Evolutionary conservation across 2,888 invertebrate genomes (phyloP), one percentile per base, ranked within the genome.

Genomic region (Lepas anatifera): DNA sequence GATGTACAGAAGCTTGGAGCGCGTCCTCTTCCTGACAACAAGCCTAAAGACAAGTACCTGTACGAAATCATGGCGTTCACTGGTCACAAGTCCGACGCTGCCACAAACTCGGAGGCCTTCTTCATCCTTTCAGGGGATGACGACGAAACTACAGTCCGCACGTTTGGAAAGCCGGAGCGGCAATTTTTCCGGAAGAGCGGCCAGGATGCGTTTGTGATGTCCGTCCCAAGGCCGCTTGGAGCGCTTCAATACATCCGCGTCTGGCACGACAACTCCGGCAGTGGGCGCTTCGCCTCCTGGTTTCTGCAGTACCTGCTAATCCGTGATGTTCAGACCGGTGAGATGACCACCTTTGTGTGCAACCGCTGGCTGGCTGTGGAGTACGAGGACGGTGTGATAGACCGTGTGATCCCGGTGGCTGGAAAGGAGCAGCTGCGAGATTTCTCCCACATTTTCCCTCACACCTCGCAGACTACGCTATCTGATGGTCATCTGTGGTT

Each of bases 401-500:
- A 83, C 73, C 76, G 82, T 46, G 75, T 82, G 29, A 75, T 83
- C 35, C 80, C 82, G 0, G 81, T 81, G 1, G 79, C 81, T n/a
- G 80, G 80, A 4, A 76, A 77, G 35, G 80, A 80, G 68, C 80
- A 82, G 75, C 78, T 81, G 75, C 77, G 77, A 4, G 78, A 81
- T 70, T 82, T 83, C 73, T 75, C 77, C 11, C 79, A 81, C 73
- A 75, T 81, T 69, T 82, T 84, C 74, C 75, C 79, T 2, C 77
- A 78, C 69, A 77, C 77, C 50, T 69, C 66, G 0, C 66, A 66
- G 66, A 25, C 39, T 25, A 79, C 80, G 67, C 76, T 83, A 8
- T 78, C 79, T 25, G 83, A 84, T 72, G 82, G 81, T 13, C 83
- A 83, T 75, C 76, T 83, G 52, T 83, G 83, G 83, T 81, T 83